phyloP scores from a whole-genome alignment of 1,140 invertebrate genomes.

The Zophobas atratus region DNA sequence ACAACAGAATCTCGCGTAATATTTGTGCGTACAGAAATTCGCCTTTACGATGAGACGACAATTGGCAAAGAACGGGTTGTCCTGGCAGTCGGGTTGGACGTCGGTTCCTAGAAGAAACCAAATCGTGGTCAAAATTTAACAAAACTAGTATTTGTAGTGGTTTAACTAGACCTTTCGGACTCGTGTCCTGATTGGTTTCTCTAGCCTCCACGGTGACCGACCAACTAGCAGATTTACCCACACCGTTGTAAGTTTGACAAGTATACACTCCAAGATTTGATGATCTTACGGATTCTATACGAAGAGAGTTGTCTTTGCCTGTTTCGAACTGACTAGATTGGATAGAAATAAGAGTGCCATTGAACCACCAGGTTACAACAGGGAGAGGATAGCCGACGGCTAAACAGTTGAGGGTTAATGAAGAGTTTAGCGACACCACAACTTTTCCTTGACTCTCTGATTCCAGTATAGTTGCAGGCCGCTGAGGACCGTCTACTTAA shows the following conservation, averaged over 20 bases:
- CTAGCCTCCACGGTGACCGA: conserved; percentile 80
- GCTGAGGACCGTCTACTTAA: conserved; percentile 51
- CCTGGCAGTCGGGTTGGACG: conserved; percentile 85
- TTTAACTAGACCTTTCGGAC: conserved; percentile 71
- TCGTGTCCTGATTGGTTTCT: conserved; percentile 72
- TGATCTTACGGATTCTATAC: conserved; percentile 80
- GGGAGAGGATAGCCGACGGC: conserved; percentile 89
- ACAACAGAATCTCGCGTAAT: conserved; percentile 95
- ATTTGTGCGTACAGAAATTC: conserved; percentile 87
- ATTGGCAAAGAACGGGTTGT: conserved; percentile 91
- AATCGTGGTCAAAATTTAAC: conserved; percentile 48
- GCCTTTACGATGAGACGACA: conserved; percentile 88
- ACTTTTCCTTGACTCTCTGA: conserved; percentile 66
- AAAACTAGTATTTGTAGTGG: conserved; percentile 63
- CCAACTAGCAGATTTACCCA: conserved; percentile 83
- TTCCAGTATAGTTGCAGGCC: conserved; percentile 70
- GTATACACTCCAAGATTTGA: conserved; percentile 86
- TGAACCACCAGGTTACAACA: conserved; percentile 89
- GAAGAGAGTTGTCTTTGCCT: conserved; percentile 80
- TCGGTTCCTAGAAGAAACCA: conserved; percentile 74
- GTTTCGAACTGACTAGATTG: conserved; percentile 81
- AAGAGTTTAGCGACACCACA: conserved; percentile 79
- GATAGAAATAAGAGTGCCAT: conserved; percentile 79
- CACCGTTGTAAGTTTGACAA: conserved; percentile 90
- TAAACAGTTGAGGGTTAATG: conserved; percentile 83